A percentile compares a stretch with the other conserved stretches of the same genome.
phyloP scores from a whole-genome alignment of 2,888 invertebrate genomes.

The Epiperipatus broadwayi region DNA sequence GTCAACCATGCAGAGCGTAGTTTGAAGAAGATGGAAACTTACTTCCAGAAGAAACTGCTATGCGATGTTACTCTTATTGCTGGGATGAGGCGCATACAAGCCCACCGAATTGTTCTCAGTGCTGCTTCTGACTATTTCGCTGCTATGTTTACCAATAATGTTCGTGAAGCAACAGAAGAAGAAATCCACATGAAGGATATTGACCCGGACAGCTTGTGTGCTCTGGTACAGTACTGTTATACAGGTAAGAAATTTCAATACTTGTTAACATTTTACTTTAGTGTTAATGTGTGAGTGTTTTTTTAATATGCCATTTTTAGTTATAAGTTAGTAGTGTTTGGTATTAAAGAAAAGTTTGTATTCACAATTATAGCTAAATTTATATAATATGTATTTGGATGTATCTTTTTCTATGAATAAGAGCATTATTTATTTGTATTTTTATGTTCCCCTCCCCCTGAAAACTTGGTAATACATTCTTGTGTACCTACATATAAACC shows the following conservation, averaged over 20 bases:
- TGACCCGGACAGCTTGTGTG: slow-evolving; percentile 62
- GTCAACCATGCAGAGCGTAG: slow-evolving; percentile 56
- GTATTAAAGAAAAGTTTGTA: too few species aligned
- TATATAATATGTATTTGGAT: too few species aligned
- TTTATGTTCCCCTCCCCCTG: too few species aligned
- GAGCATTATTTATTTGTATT: too few species aligned
- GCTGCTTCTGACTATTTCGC: slow-evolving; percentile 86
- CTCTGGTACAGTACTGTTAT: slow-evolving; percentile 73
- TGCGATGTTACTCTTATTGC: slow-evolving; percentile 73
- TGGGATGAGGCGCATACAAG: slow-evolving; percentile 45
- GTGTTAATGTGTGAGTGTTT: not conserved
- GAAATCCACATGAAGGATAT: slow-evolving; percentile 68
- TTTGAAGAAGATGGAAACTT: slow-evolving; percentile 58
- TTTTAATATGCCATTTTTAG: too few species aligned
- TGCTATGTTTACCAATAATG: slow-evolving; percentile 78
- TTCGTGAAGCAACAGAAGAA: slow-evolving; percentile 59
- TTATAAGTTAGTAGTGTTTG: too few species aligned
- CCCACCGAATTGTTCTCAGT: slow-evolving; percentile 68
- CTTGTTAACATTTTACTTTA: slow-evolving; percentile 4
- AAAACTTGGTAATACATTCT: too few species aligned
- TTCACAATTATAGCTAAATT: too few species aligned
- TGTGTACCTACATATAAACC: too few species aligned
- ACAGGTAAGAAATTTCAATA: too few species aligned
- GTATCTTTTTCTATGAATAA: too few species aligned
- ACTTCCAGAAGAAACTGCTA: slow-evolving; percentile 57